A percentile compares a stretch with the other conserved stretches of the same genome.
Conservation (phyloP, 2,888 invertebrate species). For the Rhabditophanes sp. region DNA sequence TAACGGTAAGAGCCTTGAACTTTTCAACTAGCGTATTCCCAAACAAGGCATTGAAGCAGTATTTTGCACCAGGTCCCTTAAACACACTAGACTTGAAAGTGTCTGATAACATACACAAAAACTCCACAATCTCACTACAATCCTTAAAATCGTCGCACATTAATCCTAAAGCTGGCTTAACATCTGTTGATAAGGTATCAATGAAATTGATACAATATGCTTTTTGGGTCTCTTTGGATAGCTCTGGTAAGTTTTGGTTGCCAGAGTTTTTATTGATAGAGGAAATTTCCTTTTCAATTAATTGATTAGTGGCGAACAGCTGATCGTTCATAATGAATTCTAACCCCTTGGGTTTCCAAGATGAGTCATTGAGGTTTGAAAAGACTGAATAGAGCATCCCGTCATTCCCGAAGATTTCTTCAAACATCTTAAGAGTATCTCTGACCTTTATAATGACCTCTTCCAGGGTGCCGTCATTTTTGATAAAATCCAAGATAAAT, state of each 20-base stretch:
- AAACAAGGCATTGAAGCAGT: slow-evolving; percentile 9
- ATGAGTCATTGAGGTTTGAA: not conserved
- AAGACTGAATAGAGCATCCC: not conserved
- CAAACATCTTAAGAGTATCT: too few relatives aligned
- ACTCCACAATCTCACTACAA: too few relatives aligned
- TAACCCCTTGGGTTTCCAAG: slow-evolving; percentile 12
- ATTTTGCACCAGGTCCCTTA: slow-evolving; percentile 1
- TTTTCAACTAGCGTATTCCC: slow-evolving; percentile 15
- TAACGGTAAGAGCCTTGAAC: slow-evolving; percentile 12
- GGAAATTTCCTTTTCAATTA: slow-evolving; percentile 11
- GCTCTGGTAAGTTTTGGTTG: slow-evolving; percentile 2
- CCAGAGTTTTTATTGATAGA: slow-evolving; percentile 12
- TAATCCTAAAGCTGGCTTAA: too few relatives aligned
- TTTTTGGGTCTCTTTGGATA: slow-evolving; percentile 1
- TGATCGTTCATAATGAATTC: slow-evolving; percentile 12
- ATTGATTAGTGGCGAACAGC: slow-evolving; percentile 2
- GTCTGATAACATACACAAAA: too few relatives aligned
- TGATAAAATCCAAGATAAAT: too few relatives aligned
- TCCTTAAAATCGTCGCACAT: too few relatives aligned
- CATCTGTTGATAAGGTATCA: slow-evolving; percentile 1
- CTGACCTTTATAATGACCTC: too few relatives aligned
- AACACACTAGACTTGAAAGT: not conserved
- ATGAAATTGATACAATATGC: not conserved
- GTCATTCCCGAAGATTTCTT: too few relatives aligned
- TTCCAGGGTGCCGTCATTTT: too few relatives aligned